Conservation (phyloP, 2,888 invertebrate species). For the Punctoribates punctum region DNA sequence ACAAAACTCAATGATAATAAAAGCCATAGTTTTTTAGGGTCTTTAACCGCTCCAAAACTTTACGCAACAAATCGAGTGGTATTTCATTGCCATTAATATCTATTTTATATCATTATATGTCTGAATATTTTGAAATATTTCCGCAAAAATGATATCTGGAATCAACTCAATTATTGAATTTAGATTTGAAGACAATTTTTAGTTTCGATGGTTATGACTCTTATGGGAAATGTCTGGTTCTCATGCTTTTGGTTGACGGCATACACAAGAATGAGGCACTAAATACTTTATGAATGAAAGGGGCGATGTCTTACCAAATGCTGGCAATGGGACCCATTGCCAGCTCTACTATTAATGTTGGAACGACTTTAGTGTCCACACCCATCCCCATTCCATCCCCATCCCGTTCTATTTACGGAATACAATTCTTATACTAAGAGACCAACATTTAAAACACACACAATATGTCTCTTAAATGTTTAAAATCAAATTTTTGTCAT, state of each 20-base stretch:
- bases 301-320: slow-evolving; percentile 5
- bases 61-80: not conserved
- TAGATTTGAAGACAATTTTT: slow-evolving; percentile 23
- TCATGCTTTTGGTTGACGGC: slow-evolving; percentile 21
- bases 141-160: not conserved
- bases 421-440: not conserved
- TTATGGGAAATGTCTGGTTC: slow-evolving; percentile 38
- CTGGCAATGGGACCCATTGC: not conserved
- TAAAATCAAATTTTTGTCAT: no score
- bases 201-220: not conserved
- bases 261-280: slow-evolving; percentile 5
- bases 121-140: not conserved
- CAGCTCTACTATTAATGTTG: slow-evolving; percentile 11
- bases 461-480: no score
- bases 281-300: slow-evolving; percentile 37
- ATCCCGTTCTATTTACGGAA: slow-evolving; percentile 32
- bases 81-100: not conserved
- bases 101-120: not conserved
- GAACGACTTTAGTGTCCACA: slow-evolving; percentile 14
- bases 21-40: slow-evolving; percentile 13
- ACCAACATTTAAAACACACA: not conserved
- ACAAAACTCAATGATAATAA: slow-evolving; percentile 4
- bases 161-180: slow-evolving; percentile 3
- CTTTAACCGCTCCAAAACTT: slow-evolving; percentile 20
- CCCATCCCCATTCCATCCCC: slow-evolving; percentile 14